Conservation (phyloP, 1,140 invertebrate species). For the Lordiphosa mommai region DNA sequence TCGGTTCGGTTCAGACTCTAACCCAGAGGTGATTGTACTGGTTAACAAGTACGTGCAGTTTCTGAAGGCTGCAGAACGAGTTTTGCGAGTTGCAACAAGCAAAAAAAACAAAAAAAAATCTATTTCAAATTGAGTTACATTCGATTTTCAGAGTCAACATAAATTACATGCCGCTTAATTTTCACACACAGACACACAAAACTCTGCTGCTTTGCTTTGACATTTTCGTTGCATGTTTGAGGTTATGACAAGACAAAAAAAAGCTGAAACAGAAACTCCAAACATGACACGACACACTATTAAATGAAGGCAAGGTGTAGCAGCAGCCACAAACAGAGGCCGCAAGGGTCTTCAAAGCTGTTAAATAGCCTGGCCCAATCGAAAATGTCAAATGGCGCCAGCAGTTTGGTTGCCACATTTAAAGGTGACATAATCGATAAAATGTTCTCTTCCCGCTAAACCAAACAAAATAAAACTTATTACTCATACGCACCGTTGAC, state of each 20-base stretch:
- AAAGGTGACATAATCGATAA: slow-evolving; percentile 20
- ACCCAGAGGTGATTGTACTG: slow-evolving; percentile 66
- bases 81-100: slow-evolving; percentile 24
- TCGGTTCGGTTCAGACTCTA: slow-evolving; percentile 19
- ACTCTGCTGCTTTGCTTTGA: slow-evolving; percentile 7
- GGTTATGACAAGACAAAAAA: slow-evolving; percentile 53
- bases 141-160: slow-evolving; percentile 75
- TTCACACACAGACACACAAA: slow-evolving; percentile 24
- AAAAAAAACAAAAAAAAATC: slow-evolving; percentile 34
- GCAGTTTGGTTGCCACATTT: too few relatives aligned
- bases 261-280: slow-evolving; percentile 15
- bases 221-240: slow-evolving; percentile 49
- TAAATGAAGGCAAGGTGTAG: slow-evolving; percentile 50
- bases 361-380: slow-evolving; percentile 9
- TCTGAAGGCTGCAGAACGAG: slow-evolving; percentile 69
- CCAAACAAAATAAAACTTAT: slow-evolving; percentile 14
- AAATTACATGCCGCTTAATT: slow-evolving; percentile 65
- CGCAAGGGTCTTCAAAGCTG: slow-evolving; percentile 32
- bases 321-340: slow-evolving; percentile 6
- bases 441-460: not conserved
- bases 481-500: slow-evolving; percentile 48
- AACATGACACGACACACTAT: slow-evolving; percentile 45
- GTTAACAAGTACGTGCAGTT: slow-evolving; percentile 70
- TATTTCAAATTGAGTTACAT: slow-evolving; percentile 67
- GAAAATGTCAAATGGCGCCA: slow-evolving; percentile 27